Evolutionary conservation across 1,140 invertebrate genomes (phyloP), one percentile per base, ranked within the genome.

Genomic region (Lepidurus arcticus): DNA sequence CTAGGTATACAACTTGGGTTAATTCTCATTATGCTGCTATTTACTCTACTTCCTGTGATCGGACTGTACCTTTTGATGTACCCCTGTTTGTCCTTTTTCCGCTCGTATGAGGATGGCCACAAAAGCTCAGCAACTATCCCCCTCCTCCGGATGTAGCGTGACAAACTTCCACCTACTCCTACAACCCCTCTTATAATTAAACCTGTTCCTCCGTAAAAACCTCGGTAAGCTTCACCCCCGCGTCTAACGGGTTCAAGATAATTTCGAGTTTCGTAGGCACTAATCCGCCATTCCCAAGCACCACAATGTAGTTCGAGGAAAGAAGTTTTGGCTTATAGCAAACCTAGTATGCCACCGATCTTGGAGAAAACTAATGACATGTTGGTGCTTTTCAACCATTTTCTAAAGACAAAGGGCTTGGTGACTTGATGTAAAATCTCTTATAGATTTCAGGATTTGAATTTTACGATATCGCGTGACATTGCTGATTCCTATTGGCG

Each of bases 11-110:
- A 65, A 13, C 16, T 65, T 7, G 21, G 16, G 21, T n/a, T 65
- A 21, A 65, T 65, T 65, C 21, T 65, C 34, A 21, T 65, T 65
- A 21, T 65, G 53, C 16, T 5, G 21, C 53, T 65, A 65, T 9
- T 65, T 65, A 65, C 16, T 65, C 53, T 21, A 65, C 53, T 65
- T 65, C 53, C 53, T 65, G 53, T 65, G 53, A 65, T 65, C 53
- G 21, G 21, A 21, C 53, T n/a, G 53, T 65, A 65, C 21, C 53
- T 65, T 65, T 65, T 65, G 21, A 21, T 65, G 53, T 65, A 65
- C 6, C 53, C 47, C 53, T 65, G 53, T 65, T 65, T 65, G 53
- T 65, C 53, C 53, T 13, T 65, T 65, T 65, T 21, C 53, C 53
- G 53, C 53, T 65, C 13, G 53, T 65, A 65, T 21, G 53, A 65